Base-by-base conservation (phyloP, 2,113 vertebrate species). In the Dicerorhinus sumatrensis region DNA sequence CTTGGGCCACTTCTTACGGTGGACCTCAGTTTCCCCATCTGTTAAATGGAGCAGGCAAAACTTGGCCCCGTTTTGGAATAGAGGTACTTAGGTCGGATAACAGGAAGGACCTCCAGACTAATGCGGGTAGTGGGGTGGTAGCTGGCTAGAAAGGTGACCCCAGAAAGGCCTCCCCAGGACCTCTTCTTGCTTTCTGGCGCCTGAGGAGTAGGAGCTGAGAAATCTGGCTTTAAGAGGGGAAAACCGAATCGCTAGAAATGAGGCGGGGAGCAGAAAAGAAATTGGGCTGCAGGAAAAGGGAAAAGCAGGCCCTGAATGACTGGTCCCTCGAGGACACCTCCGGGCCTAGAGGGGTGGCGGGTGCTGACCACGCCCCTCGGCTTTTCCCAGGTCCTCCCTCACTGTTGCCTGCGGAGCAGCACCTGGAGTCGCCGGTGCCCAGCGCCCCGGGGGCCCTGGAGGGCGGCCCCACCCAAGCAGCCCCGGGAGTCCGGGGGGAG, bases 401-500 rank as follows among this genome's bases (percentile, higher is more conserved):
- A 1, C 94, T 96, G 12, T 98, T 91, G 27, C 94, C 75, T 10
- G 97, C 93, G 18, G 96, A 97, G 73, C 97, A 91, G 94, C 97
- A 97, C 91, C 93, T 97, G 54, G 96, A 97, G 88, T 98, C 98
- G 63, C 91, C 97, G 7, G 97, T 98, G 89, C 93, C 96, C 89
- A 97, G 97, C 85, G 97, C 91, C 82, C 97, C 98, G 82, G 98
- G 97, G 91, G 93, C 98, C 95, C 97, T 98, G 98, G 97, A 94
- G 76, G 97, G 97, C 65, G 97, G 98, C 62, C 98, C 97, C 93
- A 98, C 98, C 95, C 97, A 98, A 36, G 97, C 98, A 20, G 97
- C 97, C 89, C 98, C 97, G 42, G 98, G 96, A 54, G 85, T 97
- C 84, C 97, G 96, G 16, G 98, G 97, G 81, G 97, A 98, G 96